These are phyloP conservation scores for Pangasius mekongensis DNA, from an alignment of 2,797 vertebrate species.

Conservation along the genomic window DNA sequence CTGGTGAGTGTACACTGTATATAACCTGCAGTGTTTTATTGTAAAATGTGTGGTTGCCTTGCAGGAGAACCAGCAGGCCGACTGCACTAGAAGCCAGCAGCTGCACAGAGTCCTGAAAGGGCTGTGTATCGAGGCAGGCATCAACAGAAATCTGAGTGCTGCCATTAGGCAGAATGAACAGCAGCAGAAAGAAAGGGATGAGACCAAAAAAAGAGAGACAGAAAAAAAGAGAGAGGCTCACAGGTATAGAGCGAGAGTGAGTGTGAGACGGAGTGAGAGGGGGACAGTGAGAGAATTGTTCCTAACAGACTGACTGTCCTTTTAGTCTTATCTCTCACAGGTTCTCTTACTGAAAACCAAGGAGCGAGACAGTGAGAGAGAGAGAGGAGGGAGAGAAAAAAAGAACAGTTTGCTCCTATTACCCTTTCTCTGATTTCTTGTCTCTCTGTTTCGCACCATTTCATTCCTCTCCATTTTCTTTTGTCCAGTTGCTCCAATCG, in stretches of 20 bases:
- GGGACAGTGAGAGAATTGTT: constrained; percentile 82
- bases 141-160: constrained; percentile 81
- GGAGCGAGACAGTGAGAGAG: constrained; percentile 65
- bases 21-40: not conserved
- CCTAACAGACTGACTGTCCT: constrained; percentile 81
- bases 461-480: constrained; percentile 67
- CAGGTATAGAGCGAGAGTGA: constrained; percentile 45
- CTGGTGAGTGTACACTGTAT: not conserved
- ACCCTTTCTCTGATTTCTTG: constrained; percentile 78
- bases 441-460: constrained; percentile 54
- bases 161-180: constrained; percentile 73
- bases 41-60: not conserved
- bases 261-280: constrained; percentile 28
- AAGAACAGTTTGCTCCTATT: constrained; percentile 61
- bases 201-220: constrained; percentile 64
- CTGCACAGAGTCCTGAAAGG: constrained; percentile 67
- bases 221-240: constrained; percentile 60
- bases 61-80: not conserved
- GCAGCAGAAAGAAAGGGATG: constrained; percentile 57
- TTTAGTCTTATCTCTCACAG: constrained; percentile 84
- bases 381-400: constrained; percentile 18
- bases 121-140: constrained; percentile 76
- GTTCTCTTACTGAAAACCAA: constrained; percentile 83
- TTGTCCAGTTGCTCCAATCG: constrained; percentile 59
- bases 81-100: constrained; percentile 56